phyloP scores from a whole-genome alignment of 2,888 invertebrate genomes.

The Dendrolimus pini region DNA sequence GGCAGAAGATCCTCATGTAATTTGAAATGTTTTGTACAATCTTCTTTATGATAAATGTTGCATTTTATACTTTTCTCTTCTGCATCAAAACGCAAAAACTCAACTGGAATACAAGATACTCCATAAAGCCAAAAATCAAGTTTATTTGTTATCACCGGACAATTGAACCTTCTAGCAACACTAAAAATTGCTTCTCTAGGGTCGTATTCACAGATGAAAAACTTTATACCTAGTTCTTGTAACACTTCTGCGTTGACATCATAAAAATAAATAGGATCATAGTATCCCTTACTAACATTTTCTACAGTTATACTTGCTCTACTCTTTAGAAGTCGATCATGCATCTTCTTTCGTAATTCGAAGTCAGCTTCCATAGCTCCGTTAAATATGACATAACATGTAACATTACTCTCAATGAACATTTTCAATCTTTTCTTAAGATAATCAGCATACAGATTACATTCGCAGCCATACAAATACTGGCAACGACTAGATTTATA shows the following conservation, averaged over 20 bases:
- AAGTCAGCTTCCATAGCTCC: conserved; percentile 10
- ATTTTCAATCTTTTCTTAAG: conserved; percentile 7
- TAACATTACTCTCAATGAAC: conserved; percentile 7
- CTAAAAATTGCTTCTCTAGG: conserved; percentile 19
- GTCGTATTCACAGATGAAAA: conserved; percentile 23
- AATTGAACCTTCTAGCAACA: conserved; percentile 19
- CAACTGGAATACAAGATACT: conserved; percentile 15
- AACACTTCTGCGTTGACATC: conserved; percentile 22
- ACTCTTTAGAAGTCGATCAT: conserved; percentile 9
- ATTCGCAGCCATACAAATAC: conserved; percentile 20
- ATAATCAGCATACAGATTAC: conserved; percentile 14
- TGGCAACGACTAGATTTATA: conserved; percentile 24
- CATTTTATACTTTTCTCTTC: conserved; percentile 7
- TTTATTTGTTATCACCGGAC: conserved; percentile 26
- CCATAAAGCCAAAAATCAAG: conserved; percentile 23
- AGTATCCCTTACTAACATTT: conserved; percentile 2
- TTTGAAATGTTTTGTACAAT: neutral
- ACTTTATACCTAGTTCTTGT: conserved; percentile 22
- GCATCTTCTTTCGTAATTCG: conserved; percentile 5
- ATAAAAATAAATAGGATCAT: conserved; percentile 14
- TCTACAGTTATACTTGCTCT: neutral
- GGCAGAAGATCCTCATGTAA: neutral
- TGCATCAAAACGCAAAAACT: conserved; percentile 5
- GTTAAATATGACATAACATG: conserved; percentile 17
- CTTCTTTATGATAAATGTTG: conserved; percentile 12